Percentiles rank a stretch among this genome's conserved stretches.
Conservation (phyloP, 2,113 vertebrate species). For the Varanus salvator region DNA sequence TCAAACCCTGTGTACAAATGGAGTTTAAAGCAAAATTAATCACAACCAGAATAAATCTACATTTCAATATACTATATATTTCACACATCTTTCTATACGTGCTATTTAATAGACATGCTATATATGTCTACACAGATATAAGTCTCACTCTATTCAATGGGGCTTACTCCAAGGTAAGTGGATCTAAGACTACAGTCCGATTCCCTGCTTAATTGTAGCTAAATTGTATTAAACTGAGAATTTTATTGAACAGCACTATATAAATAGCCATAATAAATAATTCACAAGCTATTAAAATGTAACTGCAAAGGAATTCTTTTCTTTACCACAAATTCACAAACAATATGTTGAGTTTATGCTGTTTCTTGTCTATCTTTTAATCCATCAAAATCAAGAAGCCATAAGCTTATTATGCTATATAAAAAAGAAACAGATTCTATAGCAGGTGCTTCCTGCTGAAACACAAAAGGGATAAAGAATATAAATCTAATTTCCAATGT, state of each 20-base stretch:
- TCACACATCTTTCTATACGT: neutral
- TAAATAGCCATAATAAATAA: neutral
- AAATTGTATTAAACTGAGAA: neutral
- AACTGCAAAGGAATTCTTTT: conserved; percentile 6
- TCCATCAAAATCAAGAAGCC: conserved; percentile 42
- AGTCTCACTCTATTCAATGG: neutral
- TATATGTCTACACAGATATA: neutral
- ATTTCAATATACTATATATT: conserved; percentile 4
- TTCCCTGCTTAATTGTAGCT: neutral
- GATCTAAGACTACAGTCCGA: neutral
- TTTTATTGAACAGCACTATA: too few species aligned
- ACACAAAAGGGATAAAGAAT: conserved; percentile 59
- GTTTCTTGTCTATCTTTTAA: conserved; percentile 35
- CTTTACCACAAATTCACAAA: conserved; percentile 2
- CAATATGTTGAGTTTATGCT: neutral
- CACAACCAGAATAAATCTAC: conserved; percentile 24
- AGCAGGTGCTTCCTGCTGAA: conserved; percentile 74
- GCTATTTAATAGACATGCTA: neutral
- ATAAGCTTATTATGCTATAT: conserved; percentile 33
- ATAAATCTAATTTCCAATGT: conserved; percentile 77
- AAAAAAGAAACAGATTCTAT: conserved; percentile 64
- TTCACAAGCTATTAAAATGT: conserved; percentile 4
- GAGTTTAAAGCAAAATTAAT: conserved; percentile 30
- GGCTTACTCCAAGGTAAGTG: neutral
- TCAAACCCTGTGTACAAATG: conserved; percentile 2